Evolutionary conservation across 1,140 invertebrate species (phyloP), one percentile per base, ranked within the genome.

Genomic region (Lordiphosa stackelbergi): DNA sequence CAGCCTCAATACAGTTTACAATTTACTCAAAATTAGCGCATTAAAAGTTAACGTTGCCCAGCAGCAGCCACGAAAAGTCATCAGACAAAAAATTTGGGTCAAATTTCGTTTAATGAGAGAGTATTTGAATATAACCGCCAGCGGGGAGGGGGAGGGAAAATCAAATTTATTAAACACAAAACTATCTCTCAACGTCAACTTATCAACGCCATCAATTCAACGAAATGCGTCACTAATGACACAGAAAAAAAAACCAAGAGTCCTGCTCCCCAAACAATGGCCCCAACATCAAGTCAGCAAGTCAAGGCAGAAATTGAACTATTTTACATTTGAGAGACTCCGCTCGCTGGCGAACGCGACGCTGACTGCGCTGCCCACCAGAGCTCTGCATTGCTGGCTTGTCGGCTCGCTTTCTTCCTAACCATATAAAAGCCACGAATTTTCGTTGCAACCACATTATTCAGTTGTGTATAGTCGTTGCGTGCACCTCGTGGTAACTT

Each of bases 391-490:
- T 24, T 24, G 22, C 4, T 24, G 22, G 22, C 22, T 31, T 31
- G 47, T 53, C 51, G 63, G 51, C 58, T 66, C 59, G 83, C 85
- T 87, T 87, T 87, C 85, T 87, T 87, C 77, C 85, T 85, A 85
- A 86, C 66, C 71, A 87, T 87, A 87, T 87, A 87, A 85, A 86
- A 87, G 85, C 85, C 34, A 48, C 69, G 46, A 53, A 59, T 74
- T 72, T 69, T 68, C 47, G 69, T 73, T 86, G 70, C 77, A 84
- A 73, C 69, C 58, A 85, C 51, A 87, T 87, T 86, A 87, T 87
- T 87, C 85, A 86, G 70, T 85, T 62, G 77, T 87, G 70, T 69
- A 86, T 77, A 86, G 77, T 78, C 73, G 73, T 85, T 84, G 70
- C 77, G 85, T 84, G 73, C 73, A 85, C 70, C 66, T 79, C 72